phyloP scores from a whole-genome alignment of 2,888 invertebrate genomes.

The Oligia strigilis region DNA sequence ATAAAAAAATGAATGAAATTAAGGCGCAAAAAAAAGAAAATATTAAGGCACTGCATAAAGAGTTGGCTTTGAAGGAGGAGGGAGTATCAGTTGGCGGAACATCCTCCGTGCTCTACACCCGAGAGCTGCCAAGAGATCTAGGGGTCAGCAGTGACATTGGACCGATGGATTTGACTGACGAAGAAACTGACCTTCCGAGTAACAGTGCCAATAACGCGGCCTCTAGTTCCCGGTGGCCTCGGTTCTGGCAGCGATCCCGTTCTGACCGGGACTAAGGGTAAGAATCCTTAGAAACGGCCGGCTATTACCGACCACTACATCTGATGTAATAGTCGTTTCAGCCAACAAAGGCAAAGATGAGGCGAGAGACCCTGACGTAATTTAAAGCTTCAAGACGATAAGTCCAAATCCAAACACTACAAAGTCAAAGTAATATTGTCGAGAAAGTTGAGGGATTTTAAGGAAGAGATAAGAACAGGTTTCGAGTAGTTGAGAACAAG shows the following conservation, averaged over 20 bases:
- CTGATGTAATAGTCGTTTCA: background rate
- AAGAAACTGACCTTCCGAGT: constrained; percentile 5
- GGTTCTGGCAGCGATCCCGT: constrained; percentile 23
- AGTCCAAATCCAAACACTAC: background rate
- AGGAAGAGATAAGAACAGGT: background rate
- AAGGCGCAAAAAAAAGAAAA: constrained; percentile 29
- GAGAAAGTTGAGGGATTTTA: background rate
- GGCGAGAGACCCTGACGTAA: background rate
- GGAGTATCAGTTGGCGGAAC: background rate
- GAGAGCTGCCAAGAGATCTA: background rate
- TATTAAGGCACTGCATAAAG: constrained; percentile 8
- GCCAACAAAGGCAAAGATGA: background rate
- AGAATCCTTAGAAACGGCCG: background rate
- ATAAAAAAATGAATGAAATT: constrained; percentile 1
- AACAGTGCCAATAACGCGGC: constrained; percentile 2
- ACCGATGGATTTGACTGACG: constrained; percentile 11
- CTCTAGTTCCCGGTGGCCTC: background rate
- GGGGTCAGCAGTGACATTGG: background rate
- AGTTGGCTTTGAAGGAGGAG: background rate
- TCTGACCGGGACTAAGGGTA: background rate
- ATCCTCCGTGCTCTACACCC: background rate
- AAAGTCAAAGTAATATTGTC: background rate
- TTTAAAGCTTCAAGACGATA: constrained; percentile 3
- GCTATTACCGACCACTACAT: constrained; percentile 16
- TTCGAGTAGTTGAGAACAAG: background rate